A percentile compares a stretch with the other conserved stretches of the same genome.
Conservation (phyloP, 1,140 invertebrate species). For the Acyrthosiphon pisum region DNA sequence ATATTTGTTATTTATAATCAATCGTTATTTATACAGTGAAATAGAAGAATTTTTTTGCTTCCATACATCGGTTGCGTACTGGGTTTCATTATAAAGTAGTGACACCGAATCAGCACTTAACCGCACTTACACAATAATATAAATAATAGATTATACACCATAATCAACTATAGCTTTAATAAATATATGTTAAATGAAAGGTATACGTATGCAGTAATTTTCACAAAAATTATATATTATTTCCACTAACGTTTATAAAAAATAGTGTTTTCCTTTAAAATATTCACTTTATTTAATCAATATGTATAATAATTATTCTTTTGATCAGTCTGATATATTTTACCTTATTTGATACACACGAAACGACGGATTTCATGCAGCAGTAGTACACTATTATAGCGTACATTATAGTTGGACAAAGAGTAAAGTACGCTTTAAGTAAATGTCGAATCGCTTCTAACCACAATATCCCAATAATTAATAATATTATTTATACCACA, state of each 20-base stretch:
- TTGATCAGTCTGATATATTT: neutral
- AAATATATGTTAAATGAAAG: too few species aligned
- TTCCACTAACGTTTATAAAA: neutral
- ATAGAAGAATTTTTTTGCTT: neutral
- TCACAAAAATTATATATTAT: neutral
- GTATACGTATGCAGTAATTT: too few species aligned
- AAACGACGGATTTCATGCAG: too few species aligned
- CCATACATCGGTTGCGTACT: neutral
- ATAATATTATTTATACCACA: neutral
- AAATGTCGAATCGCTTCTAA: neutral
- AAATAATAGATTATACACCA: too few species aligned
- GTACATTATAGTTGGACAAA: too few species aligned
- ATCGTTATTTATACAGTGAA: neutral
- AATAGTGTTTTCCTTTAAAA: neutral
- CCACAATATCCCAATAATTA: neutral
- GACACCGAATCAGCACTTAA: too few species aligned
- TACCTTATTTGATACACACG: neutral
- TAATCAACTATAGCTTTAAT: too few species aligned
- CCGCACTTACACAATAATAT: too few species aligned
- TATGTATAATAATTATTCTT: neutral
- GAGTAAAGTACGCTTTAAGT: neutral
- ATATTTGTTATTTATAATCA: constrained; percentile 4
- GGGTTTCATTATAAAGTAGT: too few species aligned
- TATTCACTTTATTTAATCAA: neutral
- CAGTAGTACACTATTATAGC: too few species aligned